Evolutionary conservation across 2,113 vertebrate genomes (phyloP).

Genomic region (Anser cygnoides): DNA sequence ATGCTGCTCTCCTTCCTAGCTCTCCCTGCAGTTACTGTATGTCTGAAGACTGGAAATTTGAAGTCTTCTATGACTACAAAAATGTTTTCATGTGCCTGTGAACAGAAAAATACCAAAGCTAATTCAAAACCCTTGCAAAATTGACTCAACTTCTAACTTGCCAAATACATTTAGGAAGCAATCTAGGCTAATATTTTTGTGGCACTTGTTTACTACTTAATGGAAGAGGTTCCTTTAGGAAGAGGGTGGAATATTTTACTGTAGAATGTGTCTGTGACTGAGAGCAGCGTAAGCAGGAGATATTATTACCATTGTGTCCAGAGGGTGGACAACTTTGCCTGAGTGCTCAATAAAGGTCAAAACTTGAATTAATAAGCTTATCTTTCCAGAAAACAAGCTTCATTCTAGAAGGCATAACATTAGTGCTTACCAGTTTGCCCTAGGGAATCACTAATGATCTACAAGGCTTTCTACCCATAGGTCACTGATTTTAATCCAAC

Average conservation of each 20-base stretch:
- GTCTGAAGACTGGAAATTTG: neutral
- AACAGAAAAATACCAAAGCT: neutral
- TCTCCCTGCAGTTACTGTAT: neutral
- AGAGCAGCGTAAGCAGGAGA: neutral
- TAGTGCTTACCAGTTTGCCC: slow-evolving; percentile 23
- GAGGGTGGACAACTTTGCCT: slow-evolving; percentile 20
- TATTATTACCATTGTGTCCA: slow-evolving; percentile 9
- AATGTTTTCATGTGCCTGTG: neutral
- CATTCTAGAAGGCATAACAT: slow-evolving; percentile 48
- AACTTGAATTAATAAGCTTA: slow-evolving; percentile 61
- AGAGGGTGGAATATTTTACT: neutral
- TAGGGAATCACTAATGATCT: slow-evolving; percentile 44
- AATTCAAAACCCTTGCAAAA: neutral
- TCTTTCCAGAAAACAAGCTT: slow-evolving; percentile 64
- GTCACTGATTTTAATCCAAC: slow-evolving; percentile 62
- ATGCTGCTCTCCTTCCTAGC: neutral
- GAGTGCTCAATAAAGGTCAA: slow-evolving; percentile 52
- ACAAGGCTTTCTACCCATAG: slow-evolving; percentile 52
- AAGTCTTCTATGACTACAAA: neutral
- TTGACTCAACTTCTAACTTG: neutral
- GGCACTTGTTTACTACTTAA: neutral
- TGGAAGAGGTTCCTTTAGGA: neutral
- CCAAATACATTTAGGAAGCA: neutral
- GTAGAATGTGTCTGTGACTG: neutral
- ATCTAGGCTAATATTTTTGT: neutral